Base-by-base conservation (phyloP, 2,113 vertebrate genomes). In the Oncorhynchus clarkii region DNA sequence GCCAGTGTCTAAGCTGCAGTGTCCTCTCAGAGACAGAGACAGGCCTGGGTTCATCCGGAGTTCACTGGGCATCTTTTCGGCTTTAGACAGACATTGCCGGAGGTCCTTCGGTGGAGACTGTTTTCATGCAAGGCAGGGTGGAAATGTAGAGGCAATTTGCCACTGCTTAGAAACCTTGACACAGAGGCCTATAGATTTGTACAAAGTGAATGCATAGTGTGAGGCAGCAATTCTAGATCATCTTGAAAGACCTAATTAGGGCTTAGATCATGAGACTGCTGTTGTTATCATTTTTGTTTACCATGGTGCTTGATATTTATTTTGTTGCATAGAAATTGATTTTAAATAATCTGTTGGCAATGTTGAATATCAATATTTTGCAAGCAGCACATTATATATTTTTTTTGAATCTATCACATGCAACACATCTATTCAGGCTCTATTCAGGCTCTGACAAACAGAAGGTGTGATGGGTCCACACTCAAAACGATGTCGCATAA, bases 31-130 rank as follows among this genome's bases (percentile, higher is more conserved):
- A 45, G 39, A 45, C 39, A 45, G 39, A 45, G 39, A 45, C 39
- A 78, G 75, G 75, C 85, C 60, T 29, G 29, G 34, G 77, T 84
- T 87, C 80, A 77, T 76, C 74, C 51, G 74, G 77, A 60, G 74
- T 81, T 83, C 65, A 75, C 80, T 86, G 78, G 80, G 76, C 71
- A 79, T 65, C 85, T 72, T 86, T 84, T 80, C 73, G 76, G 75
- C 48, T n/a, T 62, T 22, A 62, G 59, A 62, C 59, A 57, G 16
- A 62, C 59, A n/a, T 20, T 22, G 20, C 59, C 20, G 18, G 59
- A 62, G n/a, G 59, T 62, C 59, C n/a, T 62, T 2, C n/a, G 20
- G 20, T 16, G 54, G 54, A 20, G 13, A 57, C 54, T 34, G 31
- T 34, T 34, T 34, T 34, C 31, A 34, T 34, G 31, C 31, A 34